Evolutionary conservation across 2,113 vertebrate genomes (phyloP), one percentile per base, ranked within the genome.

Genomic region (Tursiops truncatus): DNA sequence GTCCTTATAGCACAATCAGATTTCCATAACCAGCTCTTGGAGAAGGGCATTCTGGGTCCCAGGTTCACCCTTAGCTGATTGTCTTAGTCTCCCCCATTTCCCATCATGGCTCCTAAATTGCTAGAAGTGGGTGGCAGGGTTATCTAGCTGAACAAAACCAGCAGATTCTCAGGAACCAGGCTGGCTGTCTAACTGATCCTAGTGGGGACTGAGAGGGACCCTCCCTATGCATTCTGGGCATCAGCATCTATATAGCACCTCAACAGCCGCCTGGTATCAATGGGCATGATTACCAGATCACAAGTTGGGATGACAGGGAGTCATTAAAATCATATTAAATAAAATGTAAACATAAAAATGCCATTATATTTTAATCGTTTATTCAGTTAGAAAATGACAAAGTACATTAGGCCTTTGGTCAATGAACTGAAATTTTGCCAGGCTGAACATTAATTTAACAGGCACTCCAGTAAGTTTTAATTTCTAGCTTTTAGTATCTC

Each of bases 281-380:
- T 41, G 89, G 81, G 38, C 21, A 82, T 81, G 94, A 94, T 67
- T 76, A 96, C 60, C 80, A 95, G 74, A 90, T 88, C 71, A 96
- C 70, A 97, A 82, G 44, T 47, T 85, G 84, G 90, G 71, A 97
- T 94, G 76, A 96, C 76, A 97, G 60, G 76, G 94, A 95, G 20
- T 96, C 1, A 88, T 97, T 93, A 98, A 98, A 98, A 97, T 91
- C 81, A 91, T 1, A 13, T 20, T 10, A 97, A 98, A 98, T 84
- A 97, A 96, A 96, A 96, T 97, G 31, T 98, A 96, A 98, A 95
- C 97, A 97, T 97, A 85, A 98, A 98, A 95, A 97, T 97, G 77
- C 58, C 0, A 97, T 97, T 94, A 94, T 53, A 95, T 96, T 97
- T 94, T 53, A 94, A 97, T 95, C 67, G 92, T 89, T 91, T 23